Evolutionary conservation across 2,113 vertebrate species (phyloP), one percentile per base, ranked within the genome.

Genomic region (Malaclemys terrapin): DNA sequence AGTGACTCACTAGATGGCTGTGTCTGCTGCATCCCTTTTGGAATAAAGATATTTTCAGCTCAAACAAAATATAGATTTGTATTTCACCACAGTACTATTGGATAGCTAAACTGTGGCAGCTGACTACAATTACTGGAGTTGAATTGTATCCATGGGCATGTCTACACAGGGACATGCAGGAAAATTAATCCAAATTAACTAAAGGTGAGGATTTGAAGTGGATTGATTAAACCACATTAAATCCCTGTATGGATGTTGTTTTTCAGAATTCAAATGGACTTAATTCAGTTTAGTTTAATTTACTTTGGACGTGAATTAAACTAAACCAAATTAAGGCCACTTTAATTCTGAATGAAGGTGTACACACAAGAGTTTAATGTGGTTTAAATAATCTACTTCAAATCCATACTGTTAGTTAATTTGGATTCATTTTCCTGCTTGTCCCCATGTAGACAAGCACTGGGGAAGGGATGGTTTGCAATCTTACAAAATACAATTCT

Each of bases 1-100:
- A 99, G 97, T 82, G 99, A 98, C 91, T 99, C 99, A 8, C 98
- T 98, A 29, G 98, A 98, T 22, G 98, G 98, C 50, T 99, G 98
- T 90, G 98, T 96, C 49, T 99, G 99, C 82, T 99, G 98, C 86
- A 99, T 97, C 94, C 99, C 99, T 99, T 89, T 82, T 75, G 82
- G 81, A 94, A 97, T 0, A 97, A 53, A 91, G 17, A 50, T 56
- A 45, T 35, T 65, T 82, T 95, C 80, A 91, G 42, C 17, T 95
- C 22, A 50, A 79, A 89, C 54, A 45, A 88, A 87, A 65, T 50
- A 10, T 89, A 89, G 17, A 38, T 4, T 12, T 87, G 11, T 50
- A 80, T 75, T 91, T 89, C 17, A 45, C n/a, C 82, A 38, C 6
- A 92, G 24, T 2, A 13, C 19, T 65, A 89, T 2, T 20, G 2